Base-by-base conservation (phyloP, 2,113 vertebrate genomes). In the Oophaga pumilio region DNA sequence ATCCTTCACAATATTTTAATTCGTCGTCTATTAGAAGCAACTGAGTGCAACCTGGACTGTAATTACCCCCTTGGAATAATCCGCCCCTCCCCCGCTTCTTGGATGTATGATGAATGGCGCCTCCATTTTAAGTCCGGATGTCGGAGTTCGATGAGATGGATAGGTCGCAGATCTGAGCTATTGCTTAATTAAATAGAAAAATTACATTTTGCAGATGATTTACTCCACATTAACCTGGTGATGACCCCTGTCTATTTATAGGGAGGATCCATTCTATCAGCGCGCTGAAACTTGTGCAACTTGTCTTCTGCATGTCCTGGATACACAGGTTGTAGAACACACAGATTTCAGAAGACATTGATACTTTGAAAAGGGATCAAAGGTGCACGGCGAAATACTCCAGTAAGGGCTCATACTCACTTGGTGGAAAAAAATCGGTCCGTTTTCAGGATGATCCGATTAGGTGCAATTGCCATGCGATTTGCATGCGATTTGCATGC, bases 171-270 rank as follows among this genome's bases (percentile, higher is more conserved):
- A 64, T 78, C 62, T 77, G 74, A 86, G 64, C 52, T 26, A 77
- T 86, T 78, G 84, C 53, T 78, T 77, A 77, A 85, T 85, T 85
- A 86, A 86, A 77, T 8, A 8, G 18, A 74, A 68, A 85, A 74
- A 74, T 74, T 33, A 18, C 14, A 85, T 85, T 85, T 74, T 33
- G n/a, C 84, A 66, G 74, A 78, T 66, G 84, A 86, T 86, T 66
- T 50, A 52, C 50, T 49, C 22, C 57, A 52, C 11, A 85, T 85
- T 77, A n/a, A 26, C 24, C 8, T 5, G 0, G 10, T 24, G 56
- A 14, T 50, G 9, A 33, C 59, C 12, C 73, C 57, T 28, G n/a
- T 43, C 73, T 78, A 50, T 26, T 20, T 52, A 52, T 76, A 26
- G 53, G 17, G 24, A 52, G 9, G 74, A 53, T 64, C 26, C 73